Percentiles rank a stretch among this genome's conserved stretches.
These are phyloP conservation scores for Hydrolagus affinis DNA, from an alignment of 2,113 vertebrate species.

Conservation along the genomic window DNA sequence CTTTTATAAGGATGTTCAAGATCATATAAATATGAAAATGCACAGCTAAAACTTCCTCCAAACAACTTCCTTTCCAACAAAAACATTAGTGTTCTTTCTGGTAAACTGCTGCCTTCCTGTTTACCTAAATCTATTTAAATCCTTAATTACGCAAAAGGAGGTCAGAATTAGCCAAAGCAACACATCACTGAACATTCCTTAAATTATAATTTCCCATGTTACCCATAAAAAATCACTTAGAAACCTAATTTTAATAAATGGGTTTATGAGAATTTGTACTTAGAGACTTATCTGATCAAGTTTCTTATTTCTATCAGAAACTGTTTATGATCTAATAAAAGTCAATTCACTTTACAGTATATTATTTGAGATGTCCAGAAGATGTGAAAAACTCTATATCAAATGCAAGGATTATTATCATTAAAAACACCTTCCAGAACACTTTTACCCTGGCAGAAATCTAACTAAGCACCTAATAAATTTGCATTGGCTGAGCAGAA, in stretches of 20 bases:
- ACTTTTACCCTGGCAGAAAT: no score
- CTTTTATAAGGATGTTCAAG: neutral
- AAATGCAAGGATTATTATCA: neutral
- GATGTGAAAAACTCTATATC: neutral
- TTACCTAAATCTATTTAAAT: slow-evolving; percentile 30
- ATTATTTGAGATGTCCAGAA: no score
- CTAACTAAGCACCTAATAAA: no score
- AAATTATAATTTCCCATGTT: neutral
- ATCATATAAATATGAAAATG: neutral
- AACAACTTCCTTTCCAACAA: slow-evolving; percentile 15
- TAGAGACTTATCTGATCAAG: neutral
- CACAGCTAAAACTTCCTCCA: slow-evolving; percentile 18
- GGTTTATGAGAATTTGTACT: neutral
- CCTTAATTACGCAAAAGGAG: slow-evolving; percentile 13
- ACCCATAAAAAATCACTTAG: neutral
- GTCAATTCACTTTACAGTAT: no score
- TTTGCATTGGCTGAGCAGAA: no score
- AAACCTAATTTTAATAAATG: neutral
- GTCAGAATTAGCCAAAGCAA: neutral
- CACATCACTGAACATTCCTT: neutral
- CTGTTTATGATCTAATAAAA: neutral
- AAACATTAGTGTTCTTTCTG: neutral
- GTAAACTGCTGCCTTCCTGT: slow-evolving; percentile 15
- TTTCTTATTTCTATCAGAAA: neutral
- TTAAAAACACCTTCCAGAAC: no score